Conservation (phyloP, 2,888 invertebrate genomes). For the Caenorhabditis uteleia region DNA sequence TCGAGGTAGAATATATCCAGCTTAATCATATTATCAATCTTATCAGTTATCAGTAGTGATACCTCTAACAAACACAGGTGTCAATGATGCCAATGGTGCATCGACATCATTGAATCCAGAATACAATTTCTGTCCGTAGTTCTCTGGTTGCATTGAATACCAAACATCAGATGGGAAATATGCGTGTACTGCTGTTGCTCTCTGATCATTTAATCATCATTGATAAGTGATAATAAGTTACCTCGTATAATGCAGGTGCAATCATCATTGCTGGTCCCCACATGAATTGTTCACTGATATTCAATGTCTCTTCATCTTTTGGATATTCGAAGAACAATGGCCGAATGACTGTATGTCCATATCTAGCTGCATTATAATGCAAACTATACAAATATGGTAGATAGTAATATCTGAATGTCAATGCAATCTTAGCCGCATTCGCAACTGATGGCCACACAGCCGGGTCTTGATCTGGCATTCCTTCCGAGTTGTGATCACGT, state of each 20-base stretch:
- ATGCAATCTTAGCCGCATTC: conserved; percentile 48
- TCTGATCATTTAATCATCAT: too few relatives aligned
- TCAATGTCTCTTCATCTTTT: conserved; percentile 43
- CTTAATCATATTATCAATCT: neutral
- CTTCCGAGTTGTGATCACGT: conserved; percentile 49
- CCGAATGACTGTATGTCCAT: conserved; percentile 59
- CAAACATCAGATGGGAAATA: conserved; percentile 70
- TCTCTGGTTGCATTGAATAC: conserved; percentile 65
- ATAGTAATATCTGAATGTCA: conserved; percentile 52
- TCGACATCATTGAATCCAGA: conserved; percentile 51
- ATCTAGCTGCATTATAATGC: conserved; percentile 52
- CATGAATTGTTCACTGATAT: conserved; percentile 57
- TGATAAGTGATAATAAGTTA: conserved; percentile 4
- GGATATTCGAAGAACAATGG: conserved; percentile 65
- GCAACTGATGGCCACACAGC: conserved; percentile 58
- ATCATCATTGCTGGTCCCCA: conserved; percentile 63
- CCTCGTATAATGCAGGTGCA: conserved; percentile 53
- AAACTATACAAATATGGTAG: conserved; percentile 61
- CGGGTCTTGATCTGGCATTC: conserved; percentile 49
- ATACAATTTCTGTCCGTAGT: conserved; percentile 42
- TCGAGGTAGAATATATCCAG: conserved; percentile 75
- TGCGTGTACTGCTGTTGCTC: conserved; percentile 55
- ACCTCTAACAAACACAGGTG: conserved; percentile 62
- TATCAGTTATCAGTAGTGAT: neutral
- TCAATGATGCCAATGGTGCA: conserved; percentile 51